Evolutionary conservation across 30 jellyfish, hydroid and myxozoan species (phyloP).

Genomic region (Aurelia sp.): DNA sequence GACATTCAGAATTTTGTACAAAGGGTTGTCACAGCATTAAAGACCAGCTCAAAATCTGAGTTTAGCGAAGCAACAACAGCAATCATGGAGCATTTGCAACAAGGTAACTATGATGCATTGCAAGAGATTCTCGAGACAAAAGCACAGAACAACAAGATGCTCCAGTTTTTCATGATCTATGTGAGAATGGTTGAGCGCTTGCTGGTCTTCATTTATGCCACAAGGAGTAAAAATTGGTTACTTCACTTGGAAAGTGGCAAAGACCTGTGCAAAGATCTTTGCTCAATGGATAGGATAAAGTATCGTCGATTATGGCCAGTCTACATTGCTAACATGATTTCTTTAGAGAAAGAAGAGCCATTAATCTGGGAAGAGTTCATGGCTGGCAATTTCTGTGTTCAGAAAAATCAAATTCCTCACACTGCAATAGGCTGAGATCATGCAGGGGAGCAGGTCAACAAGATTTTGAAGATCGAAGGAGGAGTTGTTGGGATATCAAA

Average conservation of each 20-base stretch:
- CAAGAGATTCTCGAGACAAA: not conserved
- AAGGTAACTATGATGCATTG: conserved; percentile 1
- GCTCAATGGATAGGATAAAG: conserved; percentile 18
- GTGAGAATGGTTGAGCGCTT: conserved; percentile 38
- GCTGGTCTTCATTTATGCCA: conserved; percentile 10
- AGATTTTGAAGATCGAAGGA: conserved; percentile 29
- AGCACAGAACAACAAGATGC: not conserved
- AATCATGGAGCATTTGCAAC: conserved; percentile 1
- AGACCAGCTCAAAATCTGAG: conserved; percentile 18
- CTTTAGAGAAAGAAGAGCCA: conserved; percentile 23
- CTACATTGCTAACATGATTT: conserved; percentile 36
- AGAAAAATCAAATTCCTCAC: conserved; percentile 15
- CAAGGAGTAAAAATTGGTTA: conserved; percentile 41
- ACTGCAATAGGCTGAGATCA: conserved; percentile 45
- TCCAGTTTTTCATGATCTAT: conserved; percentile 18
- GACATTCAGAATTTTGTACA: conserved; percentile 2
- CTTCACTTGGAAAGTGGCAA: conserved; percentile 41
- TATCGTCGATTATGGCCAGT: conserved; percentile 36
- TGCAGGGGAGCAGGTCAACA: conserved; percentile 62
- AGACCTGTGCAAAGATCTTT: conserved; percentile 35
- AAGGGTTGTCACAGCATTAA: conserved; percentile 16
- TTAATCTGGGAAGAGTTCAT: conserved; percentile 24
- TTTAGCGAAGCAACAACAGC: conserved; percentile 14
- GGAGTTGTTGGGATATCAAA: conserved; percentile 32
- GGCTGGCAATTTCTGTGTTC: conserved; percentile 44